Evolutionary conservation across 2,888 invertebrate species (phyloP).

Genomic region (Chironomus riparius): DNA sequence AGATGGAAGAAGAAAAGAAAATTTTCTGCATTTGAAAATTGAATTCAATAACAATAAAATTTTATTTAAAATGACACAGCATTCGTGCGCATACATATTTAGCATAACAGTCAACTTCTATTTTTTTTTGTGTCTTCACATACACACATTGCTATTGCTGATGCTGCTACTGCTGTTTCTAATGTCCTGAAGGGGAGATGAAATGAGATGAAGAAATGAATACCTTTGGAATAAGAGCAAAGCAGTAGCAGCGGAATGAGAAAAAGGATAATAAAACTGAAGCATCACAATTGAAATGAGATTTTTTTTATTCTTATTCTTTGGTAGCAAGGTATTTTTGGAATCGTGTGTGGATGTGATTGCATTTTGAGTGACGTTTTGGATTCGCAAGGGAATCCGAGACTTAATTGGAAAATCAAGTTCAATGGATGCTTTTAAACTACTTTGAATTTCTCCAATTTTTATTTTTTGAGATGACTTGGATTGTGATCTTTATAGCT

Average conservation of each 20-base stretch:
- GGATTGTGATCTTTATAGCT: too few species aligned
- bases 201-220: neutral
- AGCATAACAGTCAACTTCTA: too few species aligned
- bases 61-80: conserved; percentile 11
- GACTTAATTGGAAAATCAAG: too few species aligned
- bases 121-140: neutral
- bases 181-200: conserved; percentile 18
- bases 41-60: conserved; percentile 26
- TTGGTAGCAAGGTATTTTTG: neutral
- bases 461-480: too few species aligned
- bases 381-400: too few species aligned
- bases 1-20: neutral
- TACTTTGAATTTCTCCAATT: too few species aligned
- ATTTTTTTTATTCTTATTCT: neutral
- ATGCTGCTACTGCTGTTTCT: neutral
- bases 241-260: neutral
- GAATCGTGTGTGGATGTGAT: too few species aligned
- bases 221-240: too few species aligned
- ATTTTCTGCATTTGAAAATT: conserved; percentile 10
- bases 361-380: too few species aligned
- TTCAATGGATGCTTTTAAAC: too few species aligned
- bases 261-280: neutral
- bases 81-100: neutral
- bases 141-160: neutral
- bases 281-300: neutral